Evolutionary conservation across 2,797 vertebrate species (phyloP), one percentile per base, ranked within the genome.

Genomic region (Manis pentadactyla): DNA sequence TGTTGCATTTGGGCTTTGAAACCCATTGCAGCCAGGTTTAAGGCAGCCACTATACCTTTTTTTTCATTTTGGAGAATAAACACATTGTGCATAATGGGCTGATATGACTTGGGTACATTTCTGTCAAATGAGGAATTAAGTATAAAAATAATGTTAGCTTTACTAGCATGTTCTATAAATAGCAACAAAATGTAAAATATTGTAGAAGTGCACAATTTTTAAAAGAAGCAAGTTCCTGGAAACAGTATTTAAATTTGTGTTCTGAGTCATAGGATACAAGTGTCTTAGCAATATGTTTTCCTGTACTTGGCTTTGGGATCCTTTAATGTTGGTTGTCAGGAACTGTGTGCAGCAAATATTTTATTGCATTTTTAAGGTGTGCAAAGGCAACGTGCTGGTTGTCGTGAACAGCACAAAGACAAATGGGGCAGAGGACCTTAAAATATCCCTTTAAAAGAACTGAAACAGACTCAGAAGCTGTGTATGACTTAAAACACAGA

Each of bases 141-240:
- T 21, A 4, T 93, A 64, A 73, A 84, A 92, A 51, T 63, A 53
- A 68, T 59, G 34, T 85, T 87, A 86, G 61, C 29, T 94, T 93
- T 74, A 77, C 74, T 97, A 95, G 84, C 69, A 94, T 95, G 95
- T 96, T 95, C 73, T 95, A 31, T 69, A 78, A 93, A 81, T 46
- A 89, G 49, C 51, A 90, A 59, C 71, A 27, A 82, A 23, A 61
- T 84, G 53, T 59, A 66, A 94, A 96, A 69, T 96, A 68, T 25
- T 94, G 46, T 94, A 71, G 31, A 95, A 94, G 69, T 90, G 27
- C 7, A 37, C 25, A 42, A 74, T 95, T 96, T 93, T 87, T 46
- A 21, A 37, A 88, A 91, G 71, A 74, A 77, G 15, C 68, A 87
- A 91, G 79, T 97, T 97, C 71, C 94, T 77, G 74, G 83, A 95